These are phyloP conservation scores for Apodemus agrarius DNA, from an alignment of 2,797 vertebrate species.

Conservation along the genomic window DNA sequence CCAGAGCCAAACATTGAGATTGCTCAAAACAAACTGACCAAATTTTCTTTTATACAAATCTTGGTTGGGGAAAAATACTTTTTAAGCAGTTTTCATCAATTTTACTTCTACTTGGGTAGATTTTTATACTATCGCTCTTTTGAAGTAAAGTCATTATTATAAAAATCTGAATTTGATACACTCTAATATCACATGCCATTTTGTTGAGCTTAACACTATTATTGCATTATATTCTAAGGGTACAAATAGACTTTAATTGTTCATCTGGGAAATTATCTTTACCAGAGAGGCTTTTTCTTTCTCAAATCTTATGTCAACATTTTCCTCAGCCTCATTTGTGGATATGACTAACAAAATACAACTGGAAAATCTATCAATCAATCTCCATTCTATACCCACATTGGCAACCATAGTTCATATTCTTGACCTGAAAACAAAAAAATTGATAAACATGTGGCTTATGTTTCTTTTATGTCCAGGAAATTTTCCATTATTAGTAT, in stretches of 20 bases:
- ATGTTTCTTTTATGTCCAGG: too few relatives aligned
- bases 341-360: neutral
- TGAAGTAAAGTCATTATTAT: neutral
- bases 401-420: neutral
- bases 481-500: too few relatives aligned
- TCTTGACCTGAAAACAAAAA: neutral
- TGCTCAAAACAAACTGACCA: neutral
- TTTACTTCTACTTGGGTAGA: neutral
- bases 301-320: too few relatives aligned
- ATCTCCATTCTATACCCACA: neutral
- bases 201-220: neutral
- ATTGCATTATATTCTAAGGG: neutral
- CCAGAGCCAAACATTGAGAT: neutral
- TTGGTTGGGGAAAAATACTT: neutral
- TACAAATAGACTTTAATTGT: neutral
- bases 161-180: neutral
- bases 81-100: neutral
- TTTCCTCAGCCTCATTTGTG: neutral
- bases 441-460: neutral
- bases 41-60: neutral
- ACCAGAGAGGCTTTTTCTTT: neutral
- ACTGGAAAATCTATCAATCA: neutral
- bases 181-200: neutral
- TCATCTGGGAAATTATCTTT: neutral
- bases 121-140: neutral